Evolutionary conservation across 1,140 invertebrate species (phyloP), one percentile per base, ranked within the genome.

Genomic region (Pteromalus puparum): DNA sequence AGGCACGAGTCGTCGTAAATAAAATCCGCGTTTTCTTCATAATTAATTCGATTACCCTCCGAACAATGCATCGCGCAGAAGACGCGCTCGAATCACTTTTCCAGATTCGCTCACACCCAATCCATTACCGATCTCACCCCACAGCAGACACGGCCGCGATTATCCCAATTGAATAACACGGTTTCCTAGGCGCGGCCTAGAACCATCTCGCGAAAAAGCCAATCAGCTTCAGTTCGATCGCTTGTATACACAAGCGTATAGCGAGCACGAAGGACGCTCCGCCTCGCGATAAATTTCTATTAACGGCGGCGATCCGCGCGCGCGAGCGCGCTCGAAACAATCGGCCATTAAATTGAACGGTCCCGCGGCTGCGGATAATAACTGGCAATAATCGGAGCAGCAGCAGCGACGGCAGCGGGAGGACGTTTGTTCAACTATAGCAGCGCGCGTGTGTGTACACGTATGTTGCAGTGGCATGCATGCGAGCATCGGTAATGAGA

Each of bases 401-500:
- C 84, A 24, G 65, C 21, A 4, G 38, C 74, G 74, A 76, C 53
- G 6, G 79, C 85, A 70, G 72, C 30, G 68, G 26, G 61, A 42
- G 7, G 21, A 61, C 53, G 53, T 61, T 61, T 61, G 18, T 61
- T 61, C 53, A 61, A 61, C 53, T 61, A n/a, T n/a, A n/a, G 53
- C 53, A 61, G 53, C 53, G 2, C 21, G 21, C 18, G 21, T 6
- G 18, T 34, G 18, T n/a, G 53, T 61, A 5, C 18, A 61, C 18
- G 18, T n/a, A 61, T 61, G 21, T 61, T 18, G 86, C 84, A 86
- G 89, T 76, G 87, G 82, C 87, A 87, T 82, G 84, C 89, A 92
- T 92, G 90, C 90, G 91, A 92, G 91, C 91, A 92, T 92, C 91
- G 91, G 90, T 92, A 93, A 93, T 92, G 92, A 92, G 92, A 91